A percentile compares a stretch with the other conserved stretches of the same genome.
Evolutionary conservation across 1,140 invertebrate species (phyloP).

Genomic region (Atta texana): DNA sequence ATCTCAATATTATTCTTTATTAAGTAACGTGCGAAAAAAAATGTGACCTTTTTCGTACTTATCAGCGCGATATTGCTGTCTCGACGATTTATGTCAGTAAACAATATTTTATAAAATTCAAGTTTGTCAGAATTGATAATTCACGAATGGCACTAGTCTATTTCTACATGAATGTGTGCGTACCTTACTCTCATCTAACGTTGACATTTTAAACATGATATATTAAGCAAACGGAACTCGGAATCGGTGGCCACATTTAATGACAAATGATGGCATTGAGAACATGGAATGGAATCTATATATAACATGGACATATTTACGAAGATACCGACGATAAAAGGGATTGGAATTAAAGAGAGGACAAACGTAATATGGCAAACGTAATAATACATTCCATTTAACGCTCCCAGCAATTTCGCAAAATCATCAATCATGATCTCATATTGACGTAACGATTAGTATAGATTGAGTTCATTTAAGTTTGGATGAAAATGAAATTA

Average conservation of each 20-base stretch:
- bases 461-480: not conserved
- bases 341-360: not conserved
- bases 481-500: constrained; percentile 13
- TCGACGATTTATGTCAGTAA: not conserved
- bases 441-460: not conserved
- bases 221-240: constrained; percentile 31
- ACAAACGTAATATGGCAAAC: not conserved
- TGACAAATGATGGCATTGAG: constrained; percentile 15
- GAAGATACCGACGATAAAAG: not conserved
- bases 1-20: constrained; percentile 28
- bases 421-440: not conserved
- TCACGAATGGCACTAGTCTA: not conserved
- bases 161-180: not conserved
- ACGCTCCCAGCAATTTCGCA: not conserved
- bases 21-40: not conserved
- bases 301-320: not conserved
- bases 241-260: not conserved
- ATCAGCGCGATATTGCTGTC: not conserved
- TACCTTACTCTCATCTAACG: not conserved
- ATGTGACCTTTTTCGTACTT: not conserved
- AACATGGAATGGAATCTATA: not conserved
- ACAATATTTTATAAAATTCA: not conserved
- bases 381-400: constrained; percentile 14
- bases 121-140: not conserved
- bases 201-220: constrained; percentile 17